Conservation (phyloP, 2,113 vertebrate species). For the Bubalus kerabau region DNA sequence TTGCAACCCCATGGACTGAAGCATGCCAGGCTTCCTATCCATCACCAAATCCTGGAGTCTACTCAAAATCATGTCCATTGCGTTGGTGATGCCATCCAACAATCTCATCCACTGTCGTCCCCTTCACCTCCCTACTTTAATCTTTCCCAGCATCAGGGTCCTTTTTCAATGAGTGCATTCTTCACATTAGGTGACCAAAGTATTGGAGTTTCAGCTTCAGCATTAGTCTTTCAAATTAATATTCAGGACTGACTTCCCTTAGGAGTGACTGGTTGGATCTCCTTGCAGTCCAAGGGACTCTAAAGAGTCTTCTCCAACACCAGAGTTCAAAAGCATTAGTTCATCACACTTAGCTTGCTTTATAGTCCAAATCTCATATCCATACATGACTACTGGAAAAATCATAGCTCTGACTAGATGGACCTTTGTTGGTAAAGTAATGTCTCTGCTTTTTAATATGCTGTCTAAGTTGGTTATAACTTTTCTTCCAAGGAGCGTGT, state of each 20-base stretch:
- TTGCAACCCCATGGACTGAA: not conserved
- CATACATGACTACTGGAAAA: not conserved
- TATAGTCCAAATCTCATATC: not conserved
- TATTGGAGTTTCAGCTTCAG: not conserved
- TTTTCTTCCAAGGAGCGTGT: not conserved
- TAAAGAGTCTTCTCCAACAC: not conserved
- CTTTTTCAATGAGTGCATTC: not conserved
- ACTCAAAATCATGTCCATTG: not conserved
- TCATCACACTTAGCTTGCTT: not conserved
- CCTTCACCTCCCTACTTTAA: not conserved
- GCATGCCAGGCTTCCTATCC: not conserved
- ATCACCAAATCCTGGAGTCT: not conserved
- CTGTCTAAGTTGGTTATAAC: not conserved
- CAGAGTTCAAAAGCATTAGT: not conserved
- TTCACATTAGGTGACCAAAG: not conserved
- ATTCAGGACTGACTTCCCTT: not conserved
- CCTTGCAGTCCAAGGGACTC: not conserved
- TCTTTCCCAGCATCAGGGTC: not conserved
- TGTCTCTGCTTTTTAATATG: not conserved
- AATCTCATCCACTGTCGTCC: accelerated
- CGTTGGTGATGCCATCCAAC: accelerated
- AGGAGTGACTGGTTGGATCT: not conserved
- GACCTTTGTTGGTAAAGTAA: not conserved
- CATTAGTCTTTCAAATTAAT: not conserved
- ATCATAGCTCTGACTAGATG: not conserved